Conservation (phyloP, 1,140 invertebrate genomes). For the Copidosoma floridanum region DNA sequence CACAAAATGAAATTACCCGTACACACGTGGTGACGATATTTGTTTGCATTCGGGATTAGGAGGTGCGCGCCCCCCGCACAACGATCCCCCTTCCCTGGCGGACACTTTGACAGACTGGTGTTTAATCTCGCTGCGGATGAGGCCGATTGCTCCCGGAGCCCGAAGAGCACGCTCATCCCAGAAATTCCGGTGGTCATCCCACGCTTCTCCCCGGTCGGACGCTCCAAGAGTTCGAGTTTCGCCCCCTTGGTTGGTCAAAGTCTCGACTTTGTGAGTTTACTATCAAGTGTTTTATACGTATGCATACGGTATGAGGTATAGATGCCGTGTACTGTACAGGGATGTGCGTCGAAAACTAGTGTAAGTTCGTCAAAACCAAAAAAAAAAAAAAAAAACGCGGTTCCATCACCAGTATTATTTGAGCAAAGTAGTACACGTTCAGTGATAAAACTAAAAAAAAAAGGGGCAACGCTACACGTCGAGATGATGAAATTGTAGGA, state of each 20-base stretch:
- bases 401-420: not conserved
- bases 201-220: not conserved
- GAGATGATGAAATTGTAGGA: too few species aligned
- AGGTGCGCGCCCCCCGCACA: not conserved
- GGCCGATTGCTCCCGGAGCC: not conserved
- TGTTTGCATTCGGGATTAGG: conserved; percentile 42
- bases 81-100: not conserved
- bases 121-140: conserved; percentile 8
- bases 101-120: conserved; percentile 14
- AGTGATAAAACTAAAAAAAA: not conserved
- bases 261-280: too few species aligned
- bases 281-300: conserved; percentile 1
- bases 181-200: not conserved
- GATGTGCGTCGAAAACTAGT: too few species aligned
- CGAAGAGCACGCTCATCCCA: too few species aligned
- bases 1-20: conserved; percentile 8
- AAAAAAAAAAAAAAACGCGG: not conserved
- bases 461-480: too few species aligned
- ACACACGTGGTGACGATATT: conserved; percentile 23
- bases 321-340: not conserved
- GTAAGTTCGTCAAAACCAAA: too few species aligned
- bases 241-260: too few species aligned
- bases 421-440: not conserved
- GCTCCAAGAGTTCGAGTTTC: conserved; percentile 1
- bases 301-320: not conserved